These are phyloP conservation scores for Zygogramma bicolorata DNA, from an alignment of 2,888 invertebrate genomes.

Conservation along the genomic window DNA sequence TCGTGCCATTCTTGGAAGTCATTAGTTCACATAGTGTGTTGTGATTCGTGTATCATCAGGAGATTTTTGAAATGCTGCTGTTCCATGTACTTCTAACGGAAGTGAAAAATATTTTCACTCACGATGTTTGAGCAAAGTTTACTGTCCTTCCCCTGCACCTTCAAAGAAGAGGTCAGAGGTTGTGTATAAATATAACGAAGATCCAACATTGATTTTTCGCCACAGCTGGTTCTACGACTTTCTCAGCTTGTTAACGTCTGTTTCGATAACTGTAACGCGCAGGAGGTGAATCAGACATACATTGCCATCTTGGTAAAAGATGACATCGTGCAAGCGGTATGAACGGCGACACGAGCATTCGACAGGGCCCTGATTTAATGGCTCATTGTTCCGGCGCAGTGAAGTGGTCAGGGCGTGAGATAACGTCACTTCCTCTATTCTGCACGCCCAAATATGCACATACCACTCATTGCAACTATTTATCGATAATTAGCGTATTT, in stretches of 20 bases:
- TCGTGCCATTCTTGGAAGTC: no score
- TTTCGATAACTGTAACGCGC: not conserved
- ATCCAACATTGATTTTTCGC: no score
- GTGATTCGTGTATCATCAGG: no score
- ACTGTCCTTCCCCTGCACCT: no score
- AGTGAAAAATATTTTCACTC: no score
- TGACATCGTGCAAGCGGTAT: constrained; percentile 55
- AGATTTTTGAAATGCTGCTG: no score
- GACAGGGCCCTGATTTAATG: constrained; percentile 63
- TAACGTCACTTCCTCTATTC: constrained; percentile 63
- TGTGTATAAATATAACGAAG: no score
- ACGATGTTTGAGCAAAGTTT: no score
- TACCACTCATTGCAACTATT: constrained; percentile 39
- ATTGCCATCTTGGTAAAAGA: constrained; percentile 42
- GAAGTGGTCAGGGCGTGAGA: constrained; percentile 64
- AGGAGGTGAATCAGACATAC: not conserved
- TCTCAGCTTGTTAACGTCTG: not conserved
- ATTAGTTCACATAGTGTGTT: no score
- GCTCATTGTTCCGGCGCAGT: constrained; percentile 64
- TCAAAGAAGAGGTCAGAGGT: no score
- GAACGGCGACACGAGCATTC: constrained; percentile 50
- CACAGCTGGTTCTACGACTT: no score
- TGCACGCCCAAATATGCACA: constrained; percentile 53
- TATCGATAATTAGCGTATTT: constrained; percentile 29
- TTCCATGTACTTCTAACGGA: no score